A percentile compares a stretch with the other conserved stretches of the same genome.
Evolutionary conservation across 2,888 invertebrate species (phyloP).

Genomic region (Drosophila yooni): DNA sequence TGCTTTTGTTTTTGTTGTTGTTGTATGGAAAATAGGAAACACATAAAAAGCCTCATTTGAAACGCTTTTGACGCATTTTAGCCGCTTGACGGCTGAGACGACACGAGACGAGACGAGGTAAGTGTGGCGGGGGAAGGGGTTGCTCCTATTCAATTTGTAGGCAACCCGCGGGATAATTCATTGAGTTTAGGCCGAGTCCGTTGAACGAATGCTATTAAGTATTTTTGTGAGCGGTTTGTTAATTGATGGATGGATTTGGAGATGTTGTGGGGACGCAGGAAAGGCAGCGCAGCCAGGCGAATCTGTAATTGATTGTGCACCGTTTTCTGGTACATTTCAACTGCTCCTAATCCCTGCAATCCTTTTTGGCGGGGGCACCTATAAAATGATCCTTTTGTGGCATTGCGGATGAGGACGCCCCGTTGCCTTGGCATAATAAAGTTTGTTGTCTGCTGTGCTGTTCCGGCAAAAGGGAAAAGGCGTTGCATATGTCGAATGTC

Average conservation of each 20-base stretch:
- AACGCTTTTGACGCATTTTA: constrained; percentile 72
- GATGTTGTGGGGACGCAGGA: constrained; percentile 8
- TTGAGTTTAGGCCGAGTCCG: constrained; percentile 37
- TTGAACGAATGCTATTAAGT: constrained; percentile 45
- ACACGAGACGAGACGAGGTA: not conserved
- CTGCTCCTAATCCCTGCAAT: constrained; percentile 36
- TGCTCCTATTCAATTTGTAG: constrained; percentile 10
- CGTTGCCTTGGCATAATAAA: constrained; percentile 59
- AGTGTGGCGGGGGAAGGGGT: not conserved
- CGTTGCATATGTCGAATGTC: constrained; percentile 44
- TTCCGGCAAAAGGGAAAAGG: constrained; percentile 12
- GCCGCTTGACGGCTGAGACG: not conserved
- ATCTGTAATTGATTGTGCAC: constrained; percentile 71
- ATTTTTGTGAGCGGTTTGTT: constrained; percentile 53
- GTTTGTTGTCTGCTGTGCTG: constrained; percentile 5
- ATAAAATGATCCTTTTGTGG: constrained; percentile 54
- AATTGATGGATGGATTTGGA: constrained; percentile 56
- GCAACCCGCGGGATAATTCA: constrained; percentile 31
- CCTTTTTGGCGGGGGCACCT: constrained; percentile 8
- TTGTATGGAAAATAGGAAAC: constrained; percentile 65
- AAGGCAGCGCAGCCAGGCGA: constrained; percentile 35
- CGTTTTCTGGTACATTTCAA: constrained; percentile 47
- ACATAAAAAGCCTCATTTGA: constrained; percentile 79
- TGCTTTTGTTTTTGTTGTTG: constrained; percentile 20
- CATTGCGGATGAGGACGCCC: constrained; percentile 14